Evolutionary conservation across 2,113 vertebrate species (phyloP).

Genomic region (Macaca mulatta): DNA sequence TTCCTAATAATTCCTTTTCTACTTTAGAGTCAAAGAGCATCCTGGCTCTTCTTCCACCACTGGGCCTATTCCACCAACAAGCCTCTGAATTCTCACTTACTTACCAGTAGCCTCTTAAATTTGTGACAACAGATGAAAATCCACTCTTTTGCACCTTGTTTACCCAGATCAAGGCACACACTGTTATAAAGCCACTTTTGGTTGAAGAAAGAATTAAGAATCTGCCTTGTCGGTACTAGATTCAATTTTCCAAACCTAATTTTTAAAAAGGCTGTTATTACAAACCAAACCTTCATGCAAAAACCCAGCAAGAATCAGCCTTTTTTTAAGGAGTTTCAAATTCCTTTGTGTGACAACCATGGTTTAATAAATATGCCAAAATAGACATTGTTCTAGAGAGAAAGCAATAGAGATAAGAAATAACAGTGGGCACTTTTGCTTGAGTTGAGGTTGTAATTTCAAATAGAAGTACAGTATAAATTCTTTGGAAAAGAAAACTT

Average conservation of each 20-base stretch:
- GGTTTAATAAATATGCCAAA: constrained; percentile 46
- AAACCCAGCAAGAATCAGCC: constrained; percentile 23
- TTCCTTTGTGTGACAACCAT: neutral
- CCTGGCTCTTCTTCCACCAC: neutral
- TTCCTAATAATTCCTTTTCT: neutral
- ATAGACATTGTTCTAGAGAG: neutral
- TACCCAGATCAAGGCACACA: neutral
- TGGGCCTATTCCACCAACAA: neutral
- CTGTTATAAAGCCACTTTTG: neutral
- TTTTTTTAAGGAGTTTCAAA: constrained; percentile 15
- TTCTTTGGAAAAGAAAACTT: constrained; percentile 43
- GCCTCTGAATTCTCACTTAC: neutral
- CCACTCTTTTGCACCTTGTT: neutral
- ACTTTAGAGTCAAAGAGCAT: neutral
- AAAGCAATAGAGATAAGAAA: constrained; percentile 47
- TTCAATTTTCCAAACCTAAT: constrained; percentile 46
- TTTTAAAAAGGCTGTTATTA: constrained; percentile 12
- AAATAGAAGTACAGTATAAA: neutral
- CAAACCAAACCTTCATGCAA: constrained; percentile 30
- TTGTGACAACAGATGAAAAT: neutral
- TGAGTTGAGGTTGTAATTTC: constrained; percentile 30
- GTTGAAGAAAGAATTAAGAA: neutral
- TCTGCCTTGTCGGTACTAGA: neutral
- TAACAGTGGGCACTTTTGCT: constrained; percentile 24
- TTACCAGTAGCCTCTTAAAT: neutral